A percentile compares a stretch with the other conserved stretches of the same genome.
phyloP scores from a whole-genome alignment of 2,888 invertebrate species.

The Oxyscelio sp. region DNA sequence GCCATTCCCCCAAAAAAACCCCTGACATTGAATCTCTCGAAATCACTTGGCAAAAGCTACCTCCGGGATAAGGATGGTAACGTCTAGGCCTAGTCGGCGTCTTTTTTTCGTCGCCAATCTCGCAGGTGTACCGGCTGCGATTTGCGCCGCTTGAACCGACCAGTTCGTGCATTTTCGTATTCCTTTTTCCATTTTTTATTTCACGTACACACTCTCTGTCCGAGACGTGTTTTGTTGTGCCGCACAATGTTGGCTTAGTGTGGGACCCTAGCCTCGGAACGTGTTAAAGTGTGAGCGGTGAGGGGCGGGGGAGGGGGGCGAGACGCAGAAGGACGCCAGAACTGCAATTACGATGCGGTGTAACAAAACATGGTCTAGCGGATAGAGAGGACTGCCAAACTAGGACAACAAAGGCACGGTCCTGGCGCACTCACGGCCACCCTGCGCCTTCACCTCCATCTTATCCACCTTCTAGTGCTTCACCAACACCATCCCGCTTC shows the following conservation, averaged over 20 bases:
- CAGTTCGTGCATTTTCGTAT: conserved; percentile 58
- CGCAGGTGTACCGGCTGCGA: conserved; percentile 85
- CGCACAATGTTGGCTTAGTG: conserved; percentile 49
- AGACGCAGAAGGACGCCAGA: conserved; percentile 74
- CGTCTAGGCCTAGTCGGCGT: conserved; percentile 71
- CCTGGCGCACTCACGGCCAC: conserved; percentile 28
- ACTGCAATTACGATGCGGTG: conserved; percentile 78
- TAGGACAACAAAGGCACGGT: conserved; percentile 80
- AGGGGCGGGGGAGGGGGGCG: conserved; percentile 31
- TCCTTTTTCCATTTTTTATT: conserved; percentile 45
- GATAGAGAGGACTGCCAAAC: conserved; percentile 74
- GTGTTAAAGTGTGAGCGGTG: conserved; percentile 55
- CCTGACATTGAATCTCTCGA: conserved; percentile 14
- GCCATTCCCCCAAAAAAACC: not conserved
- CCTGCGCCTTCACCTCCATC: conserved; percentile 49
- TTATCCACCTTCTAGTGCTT: conserved; percentile 43
- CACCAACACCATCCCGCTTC: conserved; percentile 8
- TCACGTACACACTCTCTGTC: conserved; percentile 38
- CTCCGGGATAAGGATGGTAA: conserved; percentile 82
- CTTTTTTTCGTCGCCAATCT: conserved; percentile 78
- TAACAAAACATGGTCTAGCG: conserved; percentile 82
- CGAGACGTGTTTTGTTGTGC: conserved; percentile 38
- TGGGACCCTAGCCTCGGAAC: conserved; percentile 47
- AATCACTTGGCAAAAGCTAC: conserved; percentile 53
- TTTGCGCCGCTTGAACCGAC: conserved; percentile 83